phyloP scores from a whole-genome alignment of 2,888 invertebrate species.

The Euspilapteryx auroguttella region DNA sequence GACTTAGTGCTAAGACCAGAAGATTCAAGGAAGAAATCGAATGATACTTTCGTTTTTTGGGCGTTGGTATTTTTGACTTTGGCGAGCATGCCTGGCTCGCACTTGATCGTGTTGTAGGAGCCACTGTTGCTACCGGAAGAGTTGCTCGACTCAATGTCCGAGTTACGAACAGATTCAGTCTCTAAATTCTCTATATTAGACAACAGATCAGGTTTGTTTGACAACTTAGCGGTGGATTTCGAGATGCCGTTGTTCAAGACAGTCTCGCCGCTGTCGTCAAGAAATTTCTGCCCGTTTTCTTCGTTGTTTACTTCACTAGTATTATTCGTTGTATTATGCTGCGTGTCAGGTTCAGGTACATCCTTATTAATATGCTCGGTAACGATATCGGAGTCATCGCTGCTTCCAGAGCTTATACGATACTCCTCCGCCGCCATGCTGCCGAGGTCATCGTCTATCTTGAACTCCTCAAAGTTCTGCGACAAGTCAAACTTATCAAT shows the following conservation, averaged over 20 bases:
- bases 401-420: conserved; percentile 53
- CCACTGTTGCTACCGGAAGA: conserved; percentile 56
- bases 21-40: conserved; percentile 77
- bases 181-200: conserved; percentile 59
- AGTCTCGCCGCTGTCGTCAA: conserved; percentile 22
- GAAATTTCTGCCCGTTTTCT: conserved; percentile 27
- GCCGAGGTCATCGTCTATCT: conserved; percentile 71
- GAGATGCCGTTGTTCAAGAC: conserved; percentile 15
- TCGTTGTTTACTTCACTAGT: conserved; percentile 12
- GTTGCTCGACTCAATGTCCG: conserved; percentile 68
- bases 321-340: conserved; percentile 17
- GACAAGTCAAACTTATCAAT: conserved; percentile 69
- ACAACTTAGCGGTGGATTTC: conserved; percentile 43
- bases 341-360: conserved; percentile 35
- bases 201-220: conserved; percentile 55
- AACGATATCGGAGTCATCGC: conserved; percentile 44
- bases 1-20: conserved; percentile 81
- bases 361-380: conserved; percentile 34
- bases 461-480: conserved; percentile 80
- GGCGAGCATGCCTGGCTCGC: conserved; percentile 37
- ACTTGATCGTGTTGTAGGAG: conserved; percentile 47
- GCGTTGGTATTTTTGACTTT: conserved; percentile 24
- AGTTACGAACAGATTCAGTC: conserved; percentile 65
- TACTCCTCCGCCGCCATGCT: conserved; percentile 53
- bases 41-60: conserved; percentile 52